These are phyloP conservation scores for Oxytorus armatus DNA, from an alignment of 2,888 invertebrate genomes.

Conservation along the genomic window DNA sequence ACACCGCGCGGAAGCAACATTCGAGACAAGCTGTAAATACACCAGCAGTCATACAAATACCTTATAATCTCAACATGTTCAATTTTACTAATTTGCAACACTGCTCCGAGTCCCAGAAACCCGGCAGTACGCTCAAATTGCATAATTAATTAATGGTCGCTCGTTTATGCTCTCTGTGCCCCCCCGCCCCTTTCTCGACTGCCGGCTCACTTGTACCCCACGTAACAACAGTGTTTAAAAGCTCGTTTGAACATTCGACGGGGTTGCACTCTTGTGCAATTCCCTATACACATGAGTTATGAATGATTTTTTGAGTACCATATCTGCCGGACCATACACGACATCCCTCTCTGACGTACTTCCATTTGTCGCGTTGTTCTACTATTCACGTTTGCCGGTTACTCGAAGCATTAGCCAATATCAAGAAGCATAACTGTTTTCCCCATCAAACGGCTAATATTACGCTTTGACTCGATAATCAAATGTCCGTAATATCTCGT, in stretches of 20 bases:
- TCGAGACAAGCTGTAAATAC: neutral
- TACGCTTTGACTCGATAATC: neutral
- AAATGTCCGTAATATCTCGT: conserved; percentile 12
- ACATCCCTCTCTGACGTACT: neutral
- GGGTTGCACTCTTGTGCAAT: conserved; percentile 30
- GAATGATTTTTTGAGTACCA: conserved; percentile 69
- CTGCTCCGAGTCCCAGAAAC: neutral
- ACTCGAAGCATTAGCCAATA: conserved; percentile 9
- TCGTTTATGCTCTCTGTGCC: conserved; percentile 11
- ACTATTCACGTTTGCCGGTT: neutral
- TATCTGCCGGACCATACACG: conserved; percentile 32
- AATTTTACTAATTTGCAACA: conserved; percentile 19
- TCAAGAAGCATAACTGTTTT: conserved; percentile 39
- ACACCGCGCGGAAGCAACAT: too few species aligned
- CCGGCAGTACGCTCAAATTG: conserved; percentile 35
- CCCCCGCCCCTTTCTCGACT: neutral
- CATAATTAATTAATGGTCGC: conserved; percentile 60
- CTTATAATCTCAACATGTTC: conserved; percentile 14
- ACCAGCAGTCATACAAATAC: neutral
- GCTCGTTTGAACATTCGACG: conserved; percentile 68
- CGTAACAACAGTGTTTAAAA: conserved; percentile 60
- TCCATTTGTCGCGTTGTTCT: conserved; percentile 19
- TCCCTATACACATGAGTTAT: conserved; percentile 62
- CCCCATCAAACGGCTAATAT: neutral
- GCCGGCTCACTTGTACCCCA: conserved; percentile 8